Evolutionary conservation across 2,888 invertebrate species (phyloP).

Genomic region (Spialia ferax): DNA sequence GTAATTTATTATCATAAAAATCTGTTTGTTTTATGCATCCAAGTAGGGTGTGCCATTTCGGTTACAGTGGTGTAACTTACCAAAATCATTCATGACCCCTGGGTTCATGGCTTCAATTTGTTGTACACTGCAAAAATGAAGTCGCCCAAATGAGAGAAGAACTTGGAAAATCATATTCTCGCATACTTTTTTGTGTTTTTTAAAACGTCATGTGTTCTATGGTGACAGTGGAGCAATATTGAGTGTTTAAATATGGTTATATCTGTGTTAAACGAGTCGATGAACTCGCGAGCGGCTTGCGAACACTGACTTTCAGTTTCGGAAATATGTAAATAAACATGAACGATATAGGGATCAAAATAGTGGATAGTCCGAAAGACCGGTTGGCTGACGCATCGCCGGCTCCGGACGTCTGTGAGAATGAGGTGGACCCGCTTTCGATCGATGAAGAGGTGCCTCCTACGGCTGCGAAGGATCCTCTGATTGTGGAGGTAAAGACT

Average conservation of each 20-base stretch:
- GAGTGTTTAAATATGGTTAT: slow-evolving; percentile 55
- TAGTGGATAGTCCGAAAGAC: slow-evolving; percentile 77
- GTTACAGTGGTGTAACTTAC: slow-evolving; percentile 44
- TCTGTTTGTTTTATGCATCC: slow-evolving; percentile 48
- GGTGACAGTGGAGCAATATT: slow-evolving; percentile 34
- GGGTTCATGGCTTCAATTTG: slow-evolving; percentile 76
- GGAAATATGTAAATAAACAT: slow-evolving; percentile 86
- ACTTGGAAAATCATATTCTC: slow-evolving; percentile 62
- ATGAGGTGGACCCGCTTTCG: slow-evolving; percentile 77
- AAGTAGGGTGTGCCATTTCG: slow-evolving; percentile 31
- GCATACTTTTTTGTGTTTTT: slow-evolving; percentile 50
- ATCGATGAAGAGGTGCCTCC: slow-evolving; percentile 63
- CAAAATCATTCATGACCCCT: slow-evolving; percentile 68
- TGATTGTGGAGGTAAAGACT: slow-evolving; percentile 45
- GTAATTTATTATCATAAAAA: slow-evolving; percentile 44
- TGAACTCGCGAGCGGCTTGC: slow-evolving; percentile 76
- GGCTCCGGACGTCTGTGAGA: slow-evolving; percentile 60
- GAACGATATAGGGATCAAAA: slow-evolving; percentile 83
- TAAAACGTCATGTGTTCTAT: slow-evolving; percentile 45
- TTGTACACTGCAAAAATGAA: slow-evolving; percentile 64
- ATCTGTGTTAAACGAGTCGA: slow-evolving; percentile 72
- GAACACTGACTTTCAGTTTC: slow-evolving; percentile 74
- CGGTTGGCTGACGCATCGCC: slow-evolving; percentile 63
- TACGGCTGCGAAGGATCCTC: slow-evolving; percentile 56
- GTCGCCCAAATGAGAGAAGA: slow-evolving; percentile 72